Conservation (phyloP, 2,888 invertebrate genomes). For the Itoplectis maculator region DNA sequence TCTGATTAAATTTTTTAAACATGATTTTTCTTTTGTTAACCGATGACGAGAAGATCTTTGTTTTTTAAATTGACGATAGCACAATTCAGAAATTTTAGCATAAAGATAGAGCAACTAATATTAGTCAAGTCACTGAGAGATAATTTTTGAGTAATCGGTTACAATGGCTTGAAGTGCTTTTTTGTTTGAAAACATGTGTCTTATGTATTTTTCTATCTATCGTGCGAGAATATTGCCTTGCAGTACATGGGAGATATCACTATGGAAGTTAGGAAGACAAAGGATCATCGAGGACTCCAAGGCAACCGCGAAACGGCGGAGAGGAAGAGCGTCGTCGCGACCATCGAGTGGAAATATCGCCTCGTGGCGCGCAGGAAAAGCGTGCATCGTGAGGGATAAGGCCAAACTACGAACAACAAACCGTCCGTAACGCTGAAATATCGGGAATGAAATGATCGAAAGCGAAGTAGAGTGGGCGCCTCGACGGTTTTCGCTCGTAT, state of each 20-base stretch:
- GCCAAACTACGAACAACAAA: conserved; percentile 40
- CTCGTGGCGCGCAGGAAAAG: conserved; percentile 32
- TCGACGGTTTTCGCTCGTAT: conserved; percentile 24
- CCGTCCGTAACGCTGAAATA: conserved; percentile 32
- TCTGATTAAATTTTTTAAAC: no score
- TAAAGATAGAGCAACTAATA: no score
- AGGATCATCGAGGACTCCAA: not conserved
- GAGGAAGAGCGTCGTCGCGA: conserved; percentile 2
- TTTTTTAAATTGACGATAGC: no score
- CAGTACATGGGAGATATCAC: not conserved
- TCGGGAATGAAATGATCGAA: conserved; percentile 45
- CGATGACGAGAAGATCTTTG: no score
- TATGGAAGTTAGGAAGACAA: conserved; percentile 6
- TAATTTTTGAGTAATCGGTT: no score
- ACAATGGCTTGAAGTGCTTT: no score
- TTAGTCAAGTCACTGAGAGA: no score
- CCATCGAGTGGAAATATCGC: conserved; percentile 55
- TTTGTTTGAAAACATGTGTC: not conserved
- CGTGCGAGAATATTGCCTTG: not conserved
- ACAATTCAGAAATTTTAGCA: no score
- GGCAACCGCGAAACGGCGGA: not conserved
- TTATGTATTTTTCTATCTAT: not conserved
- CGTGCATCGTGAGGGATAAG: conserved; percentile 44
- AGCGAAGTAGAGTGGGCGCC: conserved; percentile 9
- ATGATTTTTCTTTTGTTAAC: no score